These are phyloP conservation scores for Stegodyphus dumicola DNA, from an alignment of 1,140 invertebrate genomes.

Conservation along the genomic window DNA sequence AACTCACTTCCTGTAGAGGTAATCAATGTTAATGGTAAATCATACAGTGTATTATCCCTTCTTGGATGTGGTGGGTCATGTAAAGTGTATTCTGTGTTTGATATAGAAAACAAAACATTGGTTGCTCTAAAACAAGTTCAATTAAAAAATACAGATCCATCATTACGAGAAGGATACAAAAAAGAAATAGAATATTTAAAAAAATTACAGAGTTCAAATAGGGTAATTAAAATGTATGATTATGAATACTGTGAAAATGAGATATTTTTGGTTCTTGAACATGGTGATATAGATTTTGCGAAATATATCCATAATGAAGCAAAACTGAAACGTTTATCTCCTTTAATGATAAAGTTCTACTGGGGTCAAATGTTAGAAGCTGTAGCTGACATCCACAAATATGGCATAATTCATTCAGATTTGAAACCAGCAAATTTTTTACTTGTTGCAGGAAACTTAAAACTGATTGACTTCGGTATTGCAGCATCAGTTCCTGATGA, in stretches of 20 bases:
- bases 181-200: conserved; percentile 91
- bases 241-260: conserved; percentile 73
- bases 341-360: conserved; percentile 82
- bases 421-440: conserved; percentile 98
- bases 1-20: conserved; percentile 2
- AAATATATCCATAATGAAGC: conserved; percentile 75
- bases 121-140: conserved; percentile 78
- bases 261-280: conserved; percentile 90
- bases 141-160: conserved; percentile 76
- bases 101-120: conserved; percentile 65
- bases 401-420: conserved; percentile 96
- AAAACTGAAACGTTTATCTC: conserved; percentile 71
- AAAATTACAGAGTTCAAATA: conserved; percentile 82
- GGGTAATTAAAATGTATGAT: conserved; percentile 86
- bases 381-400: conserved; percentile 89
- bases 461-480: conserved; percentile 98
- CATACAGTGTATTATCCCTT: conserved; percentile 68
- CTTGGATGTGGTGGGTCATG: conserved; percentile 76
- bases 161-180: conserved; percentile 81
- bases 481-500: conserved; percentile 90
- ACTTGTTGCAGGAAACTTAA: conserved; percentile 85
- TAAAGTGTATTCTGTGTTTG: conserved; percentile 72
- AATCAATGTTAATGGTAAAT: conserved; percentile 67
- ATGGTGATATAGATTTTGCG: conserved; percentile 89
- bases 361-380: conserved; percentile 94